A percentile compares a stretch with the other conserved stretches of the same genome.
These are phyloP conservation scores for Menura novaehollandiae DNA, from an alignment of 2,113 vertebrate genomes.

Conservation along the genomic window DNA sequence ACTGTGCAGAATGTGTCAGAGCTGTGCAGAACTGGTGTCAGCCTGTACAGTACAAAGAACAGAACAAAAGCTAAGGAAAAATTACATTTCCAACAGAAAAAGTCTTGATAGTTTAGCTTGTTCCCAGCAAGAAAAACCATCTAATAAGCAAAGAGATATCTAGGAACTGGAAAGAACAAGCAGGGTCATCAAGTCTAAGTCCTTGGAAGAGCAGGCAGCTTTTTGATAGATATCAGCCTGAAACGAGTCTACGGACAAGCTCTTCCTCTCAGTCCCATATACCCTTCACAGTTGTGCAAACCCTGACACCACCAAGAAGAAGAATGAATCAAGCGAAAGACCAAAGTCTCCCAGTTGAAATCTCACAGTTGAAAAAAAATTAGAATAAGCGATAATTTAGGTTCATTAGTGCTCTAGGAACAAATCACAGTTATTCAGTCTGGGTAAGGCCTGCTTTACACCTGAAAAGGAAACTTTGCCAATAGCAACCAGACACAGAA, in stretches of 20 bases:
- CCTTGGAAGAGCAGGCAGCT: background rate
- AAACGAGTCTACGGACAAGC: background rate
- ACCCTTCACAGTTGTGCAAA: background rate
- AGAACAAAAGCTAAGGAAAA: background rate
- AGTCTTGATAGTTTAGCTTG: background rate
- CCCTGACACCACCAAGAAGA: background rate
- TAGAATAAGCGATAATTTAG: background rate
- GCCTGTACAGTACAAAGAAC: background rate
- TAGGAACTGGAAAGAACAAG: background rate
- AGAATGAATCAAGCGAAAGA: background rate
- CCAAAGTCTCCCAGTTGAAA: background rate
- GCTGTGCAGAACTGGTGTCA: background rate
- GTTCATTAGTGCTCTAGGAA: background rate
- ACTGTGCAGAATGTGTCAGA: background rate
- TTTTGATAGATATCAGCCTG: background rate
- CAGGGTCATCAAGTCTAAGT: background rate
- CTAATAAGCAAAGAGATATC: background rate
- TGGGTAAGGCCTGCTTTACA: background rate
- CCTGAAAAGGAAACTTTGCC: background rate
- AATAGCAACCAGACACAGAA: background rate
- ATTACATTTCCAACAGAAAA: background rate
- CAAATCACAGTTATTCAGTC: background rate
- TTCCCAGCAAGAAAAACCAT: background rate
- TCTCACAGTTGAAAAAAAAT: fast-evolving
- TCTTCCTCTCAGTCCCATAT: background rate